These are phyloP conservation scores for Hoplostethus mediterraneus DNA, from an alignment of 2,797 vertebrate genomes.

Conservation along the genomic window DNA sequence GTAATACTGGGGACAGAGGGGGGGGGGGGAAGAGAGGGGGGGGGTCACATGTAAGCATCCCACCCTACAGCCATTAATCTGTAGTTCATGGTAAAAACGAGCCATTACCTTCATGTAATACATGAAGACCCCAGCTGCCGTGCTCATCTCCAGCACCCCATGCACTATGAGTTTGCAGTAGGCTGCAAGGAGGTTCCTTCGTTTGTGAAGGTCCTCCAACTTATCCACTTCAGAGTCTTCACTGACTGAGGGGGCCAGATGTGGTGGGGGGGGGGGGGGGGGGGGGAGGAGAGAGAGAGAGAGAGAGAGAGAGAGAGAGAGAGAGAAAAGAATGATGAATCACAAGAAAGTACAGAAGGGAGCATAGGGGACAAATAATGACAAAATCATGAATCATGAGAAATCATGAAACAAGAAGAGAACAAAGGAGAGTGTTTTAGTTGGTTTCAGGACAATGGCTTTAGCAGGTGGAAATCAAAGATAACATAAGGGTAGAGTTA, in stretches of 20 bases:
- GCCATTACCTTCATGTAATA: constrained; percentile 90
- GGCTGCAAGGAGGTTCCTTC: constrained; percentile 88
- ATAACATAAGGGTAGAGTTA: constrained; percentile 75
- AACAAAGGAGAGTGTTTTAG: constrained; percentile 65
- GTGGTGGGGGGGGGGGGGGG: not conserved
- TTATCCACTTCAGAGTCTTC: constrained; percentile 75
- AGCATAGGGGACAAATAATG: too few relatives aligned
- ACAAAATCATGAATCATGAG: constrained; percentile 46
- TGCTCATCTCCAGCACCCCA: constrained; percentile 89
- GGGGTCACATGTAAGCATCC: not conserved
- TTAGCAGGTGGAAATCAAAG: constrained; percentile 84
- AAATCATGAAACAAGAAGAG: constrained; percentile 61
- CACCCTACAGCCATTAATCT: not conserved
- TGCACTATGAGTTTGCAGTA: constrained; percentile 91
- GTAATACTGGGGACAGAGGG: constrained; percentile 76
- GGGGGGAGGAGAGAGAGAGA: not conserved
- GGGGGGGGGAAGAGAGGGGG: not conserved
- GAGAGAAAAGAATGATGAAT: constrained; percentile 46
- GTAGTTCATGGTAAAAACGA: not conserved
- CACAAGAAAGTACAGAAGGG: constrained; percentile 24
- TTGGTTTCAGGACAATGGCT: constrained; percentile 75
- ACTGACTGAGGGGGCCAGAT: constrained; percentile 62
- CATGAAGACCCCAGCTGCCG: constrained; percentile 89
- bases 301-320: not conserved
- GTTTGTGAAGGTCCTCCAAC: constrained; percentile 86